Evolutionary conservation across 2,888 invertebrate genomes (phyloP).

Genomic region (Cetonia aurata): DNA sequence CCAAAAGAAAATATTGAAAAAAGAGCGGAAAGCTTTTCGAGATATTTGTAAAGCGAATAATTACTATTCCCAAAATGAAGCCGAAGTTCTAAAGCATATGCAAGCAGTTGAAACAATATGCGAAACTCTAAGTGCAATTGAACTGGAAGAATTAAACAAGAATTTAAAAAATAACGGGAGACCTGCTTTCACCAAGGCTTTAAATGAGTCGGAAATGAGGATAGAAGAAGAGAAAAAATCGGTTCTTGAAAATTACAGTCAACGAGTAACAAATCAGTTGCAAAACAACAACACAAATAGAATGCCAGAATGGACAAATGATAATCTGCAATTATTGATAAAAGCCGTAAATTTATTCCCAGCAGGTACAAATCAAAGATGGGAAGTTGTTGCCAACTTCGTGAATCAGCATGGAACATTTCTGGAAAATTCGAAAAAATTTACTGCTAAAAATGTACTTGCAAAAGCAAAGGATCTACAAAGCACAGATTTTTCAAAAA

Average conservation of each 20-base stretch:
- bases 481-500: slow-evolving; percentile 88
- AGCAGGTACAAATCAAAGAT: slow-evolving; percentile 93
- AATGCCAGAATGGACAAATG: slow-evolving; percentile 82
- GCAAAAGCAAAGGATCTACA: slow-evolving; percentile 96
- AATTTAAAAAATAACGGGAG: slow-evolving; percentile 76
- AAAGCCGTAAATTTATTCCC: slow-evolving; percentile 99
- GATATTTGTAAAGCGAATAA: slow-evolving; percentile 85
- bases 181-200: slow-evolving; percentile 75
- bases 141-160: slow-evolving; percentile 83
- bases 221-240: slow-evolving; percentile 83
- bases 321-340: slow-evolving; percentile 89
- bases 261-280: slow-evolving; percentile 63
- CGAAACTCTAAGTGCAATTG: slow-evolving; percentile 79
- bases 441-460: slow-evolving; percentile 92
- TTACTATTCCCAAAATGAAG: slow-evolving; percentile 81
- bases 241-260: slow-evolving; percentile 69
- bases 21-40: slow-evolving; percentile 85
- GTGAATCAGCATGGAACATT: slow-evolving; percentile 87
- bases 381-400: slow-evolving; percentile 96
- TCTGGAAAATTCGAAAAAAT: slow-evolving; percentile 69
- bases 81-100: slow-evolving; percentile 85
- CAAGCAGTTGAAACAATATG: slow-evolving; percentile 93
- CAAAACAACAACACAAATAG: slow-evolving; percentile 67
- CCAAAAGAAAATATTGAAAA: slow-evolving; percentile 87
- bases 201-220: slow-evolving; percentile 80